Conservation (phyloP, 2,113 vertebrate genomes). For the Morphnarchus princeps region DNA sequence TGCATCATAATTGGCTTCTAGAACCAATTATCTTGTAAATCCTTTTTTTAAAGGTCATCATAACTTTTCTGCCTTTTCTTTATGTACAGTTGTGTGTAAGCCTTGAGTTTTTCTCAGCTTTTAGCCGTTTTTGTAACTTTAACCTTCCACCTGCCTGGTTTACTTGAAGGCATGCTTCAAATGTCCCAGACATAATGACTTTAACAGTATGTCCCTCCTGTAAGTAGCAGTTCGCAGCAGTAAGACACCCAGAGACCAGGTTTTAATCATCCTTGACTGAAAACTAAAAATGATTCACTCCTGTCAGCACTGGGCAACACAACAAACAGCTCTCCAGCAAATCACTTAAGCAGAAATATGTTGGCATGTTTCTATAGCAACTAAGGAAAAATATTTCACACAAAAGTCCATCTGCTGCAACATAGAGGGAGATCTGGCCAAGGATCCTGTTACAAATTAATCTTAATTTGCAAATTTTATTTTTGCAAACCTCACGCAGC, state of each 20-base stretch:
- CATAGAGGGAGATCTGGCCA: conserved; percentile 70
- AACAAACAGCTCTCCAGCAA: conserved; percentile 76
- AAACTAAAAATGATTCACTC: conserved; percentile 68
- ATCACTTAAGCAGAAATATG: conserved; percentile 74
- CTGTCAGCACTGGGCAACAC: conserved; percentile 65
- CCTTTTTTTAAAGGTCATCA: neutral
- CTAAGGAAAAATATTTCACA: conserved; percentile 79
- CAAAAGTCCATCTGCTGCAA: conserved; percentile 76
- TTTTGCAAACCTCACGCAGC: conserved; percentile 41
- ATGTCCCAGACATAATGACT: conserved; percentile 48
- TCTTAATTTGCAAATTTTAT: conserved; percentile 69
- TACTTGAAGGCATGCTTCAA: conserved; percentile 13
- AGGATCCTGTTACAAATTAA: conserved; percentile 67
- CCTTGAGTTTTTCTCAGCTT: neutral
- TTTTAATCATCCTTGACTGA: conserved; percentile 72
- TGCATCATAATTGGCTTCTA: neutral
- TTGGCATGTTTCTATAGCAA: conserved; percentile 81
- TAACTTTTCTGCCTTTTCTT: neutral
- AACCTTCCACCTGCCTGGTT: conserved; percentile 36
- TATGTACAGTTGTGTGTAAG: neutral
- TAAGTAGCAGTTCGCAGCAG: conserved; percentile 35
- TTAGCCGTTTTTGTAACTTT: conserved; percentile 2
- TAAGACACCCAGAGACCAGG: conserved; percentile 53
- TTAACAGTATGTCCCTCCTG: conserved; percentile 52
- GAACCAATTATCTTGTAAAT: neutral